Base-by-base conservation (phyloP, 2,888 invertebrate genomes). In the Lithodes maja region DNA sequence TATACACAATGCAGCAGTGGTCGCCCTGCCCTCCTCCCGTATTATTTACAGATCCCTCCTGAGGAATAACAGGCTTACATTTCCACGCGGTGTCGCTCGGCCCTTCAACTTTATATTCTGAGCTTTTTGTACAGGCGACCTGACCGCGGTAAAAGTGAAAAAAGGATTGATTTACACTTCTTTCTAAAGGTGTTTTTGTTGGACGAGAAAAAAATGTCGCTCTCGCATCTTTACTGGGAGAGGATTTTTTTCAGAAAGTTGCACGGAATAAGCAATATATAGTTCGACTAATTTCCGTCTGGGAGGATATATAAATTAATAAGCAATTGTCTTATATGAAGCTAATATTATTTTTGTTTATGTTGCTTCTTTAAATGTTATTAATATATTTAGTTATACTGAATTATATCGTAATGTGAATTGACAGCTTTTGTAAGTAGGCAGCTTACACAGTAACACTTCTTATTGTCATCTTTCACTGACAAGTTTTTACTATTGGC, bases 11-110 rank as follows among this genome's bases (percentile, higher is more conserved):
- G 85, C 85, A 85, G 79, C 69, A 79, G 69, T 12, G 53, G 79
- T 12, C 61, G 85, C 69, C 54, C 78, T 61, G 53, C 79, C 78
- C 78, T 61, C 78, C 84, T 77, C 53, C 85, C 81, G 53, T n/a
- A 85, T 85, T 79, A 85, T 85, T 85, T 78, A 85, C 79, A 17
- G 69, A 85, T 78, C 79, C 61, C 85, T 85, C 85, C 77, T 68
- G 85, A 79, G 85, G 85, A 69, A 85, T 85, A 79, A 85, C 85
- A 85, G 52, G 78, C 79, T 85, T 79, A 85, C 79, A 79, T 85
- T 85, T 79, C 85, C 78, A 69, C 79, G 49, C 85, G 52, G 17
- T 49, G 75, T 77, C 33, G 53, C 33, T 84, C 84, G 55, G 49
- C 79, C 69, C n/a, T n/a, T 69, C 49, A 79, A 55, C 85, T 85